These are phyloP conservation scores for Thamnophis sirtalis DNA, from an alignment of 2,113 vertebrate genomes.

Conservation along the genomic window DNA sequence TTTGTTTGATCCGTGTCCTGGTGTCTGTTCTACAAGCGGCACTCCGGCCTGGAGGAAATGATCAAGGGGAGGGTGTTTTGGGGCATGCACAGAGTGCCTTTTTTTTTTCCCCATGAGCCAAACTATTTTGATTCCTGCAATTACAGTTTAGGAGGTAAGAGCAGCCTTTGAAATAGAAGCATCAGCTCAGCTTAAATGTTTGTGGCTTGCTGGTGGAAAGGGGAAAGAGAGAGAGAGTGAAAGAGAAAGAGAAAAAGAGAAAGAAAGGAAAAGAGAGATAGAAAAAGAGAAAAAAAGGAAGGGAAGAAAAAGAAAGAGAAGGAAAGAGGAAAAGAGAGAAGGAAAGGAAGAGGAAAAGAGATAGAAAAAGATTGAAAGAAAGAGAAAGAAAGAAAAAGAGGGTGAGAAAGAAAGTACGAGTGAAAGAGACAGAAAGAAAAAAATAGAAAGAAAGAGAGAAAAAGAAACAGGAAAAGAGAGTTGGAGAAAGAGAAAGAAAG, in stretches of 20 bases:
- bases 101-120: not conserved
- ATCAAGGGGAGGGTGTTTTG: not conserved
- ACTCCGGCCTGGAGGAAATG: not conserved
- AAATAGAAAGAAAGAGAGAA: no score
- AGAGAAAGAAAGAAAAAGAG: no score
- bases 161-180: not conserved
- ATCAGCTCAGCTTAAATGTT: not conserved
- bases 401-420: no score
- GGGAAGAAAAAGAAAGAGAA: no score
- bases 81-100: not conserved
- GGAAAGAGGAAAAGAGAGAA: no score
- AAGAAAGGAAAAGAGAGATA: accelerated
- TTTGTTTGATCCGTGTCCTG: not conserved
- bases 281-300: accelerated
- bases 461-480: no score
- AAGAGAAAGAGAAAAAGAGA: no score
- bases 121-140: not conserved
- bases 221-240: no score
- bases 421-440: no score
- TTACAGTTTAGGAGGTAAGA: not conserved
- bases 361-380: no score
- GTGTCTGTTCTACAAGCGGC: not conserved
- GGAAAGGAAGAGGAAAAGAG: accelerated
- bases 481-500: no score
- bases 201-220: not conserved